Evolutionary conservation across 2,113 vertebrate species (phyloP), one percentile per base, ranked within the genome.

Genomic region (Polypterus senegalus): DNA sequence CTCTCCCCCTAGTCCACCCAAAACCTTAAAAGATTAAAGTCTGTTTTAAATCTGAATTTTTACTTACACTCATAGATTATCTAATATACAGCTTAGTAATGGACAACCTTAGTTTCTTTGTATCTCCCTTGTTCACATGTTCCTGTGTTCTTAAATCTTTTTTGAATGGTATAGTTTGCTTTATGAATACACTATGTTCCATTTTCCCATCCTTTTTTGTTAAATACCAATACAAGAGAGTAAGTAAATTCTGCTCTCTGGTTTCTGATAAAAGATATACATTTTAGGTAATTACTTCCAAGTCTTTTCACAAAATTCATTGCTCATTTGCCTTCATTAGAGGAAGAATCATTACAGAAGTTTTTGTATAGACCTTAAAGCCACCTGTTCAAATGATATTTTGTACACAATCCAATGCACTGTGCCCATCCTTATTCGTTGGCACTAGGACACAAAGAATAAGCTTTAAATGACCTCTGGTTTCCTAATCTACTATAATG

Each of bases 391-490:
- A 52, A 52, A 3, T 52, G 51, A 3, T 52, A 8, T 3, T 52
- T 7, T 52, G 10, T 7, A 52, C 51, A 8, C 66, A 52, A 60
- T 73, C 67, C 66, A 71, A 74, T 75, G 75, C 69, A 72, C 65
- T 74, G 66, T 73, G 76, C 77, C 77, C 77, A 73, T 61, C 62
- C 67, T 62, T 64, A 67, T 69, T 63, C 65, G 74, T 27, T 67
- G 62, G 62, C 53, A 76, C 69, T 53, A 66, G 46, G 61, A 63
- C 75, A 71, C 76, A 69, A 65, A 61, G 63, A 65, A 58, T 69
- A 64, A 6, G 69, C 67, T 73, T 80, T 70, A 53, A 62, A 9
- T 67, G 70, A 74, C 68, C 66, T 61, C 65, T 57, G 9, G 7
- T 47, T 62, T 45, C 9, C 59, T 48, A 45, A 65, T 9, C 6